Conservation (phyloP, 2,113 vertebrate species). For the Trogon melanurus region DNA sequence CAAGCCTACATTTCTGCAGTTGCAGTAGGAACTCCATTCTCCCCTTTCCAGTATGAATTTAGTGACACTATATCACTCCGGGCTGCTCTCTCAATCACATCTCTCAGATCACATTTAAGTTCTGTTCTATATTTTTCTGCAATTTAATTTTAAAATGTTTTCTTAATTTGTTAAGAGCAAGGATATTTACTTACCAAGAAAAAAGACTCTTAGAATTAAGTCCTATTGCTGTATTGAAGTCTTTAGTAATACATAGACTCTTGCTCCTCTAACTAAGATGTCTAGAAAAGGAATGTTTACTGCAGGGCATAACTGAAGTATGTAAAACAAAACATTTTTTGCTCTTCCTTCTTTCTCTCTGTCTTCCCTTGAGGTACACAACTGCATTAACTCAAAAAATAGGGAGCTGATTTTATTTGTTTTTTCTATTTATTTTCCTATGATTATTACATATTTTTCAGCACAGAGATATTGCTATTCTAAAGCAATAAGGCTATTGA, state of each 20-base stretch:
- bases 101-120: background rate
- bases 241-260: background rate
- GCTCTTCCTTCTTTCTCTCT: background rate
- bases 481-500: background rate
- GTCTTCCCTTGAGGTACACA: background rate
- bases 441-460: background rate
- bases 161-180: background rate
- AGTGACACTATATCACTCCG: fast-evolving
- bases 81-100: background rate
- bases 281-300: background rate
- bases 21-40: background rate
- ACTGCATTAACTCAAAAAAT: background rate
- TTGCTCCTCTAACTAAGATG: background rate
- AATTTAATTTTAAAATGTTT: background rate
- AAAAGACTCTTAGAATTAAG: background rate
- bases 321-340: background rate
- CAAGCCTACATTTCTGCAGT: background rate
- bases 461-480: background rate
- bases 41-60: background rate
- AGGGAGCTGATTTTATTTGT: background rate
- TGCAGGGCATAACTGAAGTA: background rate
- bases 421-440: background rate
- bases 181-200: background rate
- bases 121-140: background rate
- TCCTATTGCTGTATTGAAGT: background rate